Conservation (phyloP, 2,113 vertebrate genomes). For the Polypterus bichir region DNA sequence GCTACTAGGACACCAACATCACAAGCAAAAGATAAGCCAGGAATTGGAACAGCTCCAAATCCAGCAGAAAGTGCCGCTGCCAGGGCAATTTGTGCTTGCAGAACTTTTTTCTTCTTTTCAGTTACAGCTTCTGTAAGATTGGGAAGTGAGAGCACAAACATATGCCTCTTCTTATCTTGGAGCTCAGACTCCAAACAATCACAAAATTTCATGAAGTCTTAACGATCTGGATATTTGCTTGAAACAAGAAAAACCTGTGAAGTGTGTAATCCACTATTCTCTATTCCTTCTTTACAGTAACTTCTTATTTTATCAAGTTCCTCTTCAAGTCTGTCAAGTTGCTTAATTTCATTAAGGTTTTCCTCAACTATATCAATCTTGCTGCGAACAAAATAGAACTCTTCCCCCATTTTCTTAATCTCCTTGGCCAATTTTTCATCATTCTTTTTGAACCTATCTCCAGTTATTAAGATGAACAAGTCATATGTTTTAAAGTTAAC, state of each 20-base stretch:
- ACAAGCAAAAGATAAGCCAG: too few relatives aligned
- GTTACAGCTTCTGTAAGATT: too few relatives aligned
- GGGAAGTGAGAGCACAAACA: too few relatives aligned
- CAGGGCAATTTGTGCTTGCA: too few relatives aligned
- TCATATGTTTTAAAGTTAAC: constrained; percentile 7
- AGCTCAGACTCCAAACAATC: constrained; percentile 33
- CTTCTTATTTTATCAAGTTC: constrained; percentile 26
- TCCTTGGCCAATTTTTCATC: constrained; percentile 6
- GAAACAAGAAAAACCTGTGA: too few relatives aligned
- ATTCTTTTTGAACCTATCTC: background rate
- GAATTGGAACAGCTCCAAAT: too few relatives aligned
- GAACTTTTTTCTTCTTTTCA: too few relatives aligned
- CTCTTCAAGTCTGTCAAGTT: constrained; percentile 7
- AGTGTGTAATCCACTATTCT: background rate
- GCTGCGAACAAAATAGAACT: constrained; percentile 41
- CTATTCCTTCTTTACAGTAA: constrained; percentile 20
- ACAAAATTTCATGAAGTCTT: constrained; percentile 28
- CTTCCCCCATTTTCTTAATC: constrained; percentile 17
- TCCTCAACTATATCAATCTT: constrained; percentile 37
- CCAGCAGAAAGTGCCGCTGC: too few relatives aligned
- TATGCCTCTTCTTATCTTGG: constrained; percentile 29
- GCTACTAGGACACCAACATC: too few relatives aligned
- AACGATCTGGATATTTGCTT: constrained; percentile 18
- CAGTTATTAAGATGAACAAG: constrained; percentile 7
- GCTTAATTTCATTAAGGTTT: constrained; percentile 19